Base-by-base conservation (phyloP, 2,888 invertebrate species). In the Hirtodrosophila histrioides region DNA sequence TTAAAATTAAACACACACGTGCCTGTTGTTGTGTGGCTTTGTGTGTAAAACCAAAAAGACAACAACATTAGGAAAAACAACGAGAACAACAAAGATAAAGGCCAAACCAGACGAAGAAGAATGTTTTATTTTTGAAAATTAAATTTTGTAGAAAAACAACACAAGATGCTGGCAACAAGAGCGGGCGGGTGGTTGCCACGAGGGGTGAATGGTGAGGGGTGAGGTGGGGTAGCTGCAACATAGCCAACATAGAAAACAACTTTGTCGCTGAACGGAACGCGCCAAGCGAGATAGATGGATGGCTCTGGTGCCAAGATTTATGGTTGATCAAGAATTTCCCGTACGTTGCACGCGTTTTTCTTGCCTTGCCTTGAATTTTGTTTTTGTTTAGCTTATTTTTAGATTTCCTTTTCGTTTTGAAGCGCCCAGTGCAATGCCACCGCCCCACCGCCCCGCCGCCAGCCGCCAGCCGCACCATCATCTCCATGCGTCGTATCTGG, bases 261-360 rank as follows among this genome's bases (percentile, higher is more conserved):
- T 85, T 84, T 87, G 77, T 69, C 67, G 74, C 74, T 75, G 73
- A 85, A 87, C 82, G 87, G 66, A 84, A 78, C 87, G 81, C 84
- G 83, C 83, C 78, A 88, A 77, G 69, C 75, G 83, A 86, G 89
- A 89, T 88, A 89, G 89, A 88, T 89, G 81, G 89, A 88, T 88
- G 79, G 76, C 84, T 78, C 72, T 73, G 78, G 76, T 82, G 85
- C 76, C 82, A 88, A 88, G 89, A 89, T 90, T 88, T 88, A 88
- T 89, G 79, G 75, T 85, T 84, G 87, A 88, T 90, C 89, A 86
- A 87, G 86, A 89, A 89, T 89, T 89, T 88, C 71, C 80, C 88
- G 82, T 86, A 71, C 85, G 78, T 44, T 63, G 66, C 68, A 69
- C 71, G 74, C 78, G 82, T 64, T 78, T 71, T 83, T 61, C 44